Evolutionary conservation across 2,888 invertebrate species (phyloP).

Genomic region (Oligia fasciuncula): DNA sequence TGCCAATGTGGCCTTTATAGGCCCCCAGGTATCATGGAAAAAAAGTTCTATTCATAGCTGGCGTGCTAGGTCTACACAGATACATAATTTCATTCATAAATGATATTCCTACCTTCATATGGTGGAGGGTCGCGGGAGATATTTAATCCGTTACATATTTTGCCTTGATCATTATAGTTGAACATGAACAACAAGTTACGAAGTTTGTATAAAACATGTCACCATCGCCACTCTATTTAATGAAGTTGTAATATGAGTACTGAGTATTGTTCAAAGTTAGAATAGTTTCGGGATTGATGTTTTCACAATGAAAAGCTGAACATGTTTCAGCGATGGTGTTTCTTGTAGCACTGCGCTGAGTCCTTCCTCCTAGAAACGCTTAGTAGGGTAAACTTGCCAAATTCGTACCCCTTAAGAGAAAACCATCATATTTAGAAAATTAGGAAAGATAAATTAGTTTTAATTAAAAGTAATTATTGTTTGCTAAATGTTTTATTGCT

Average conservation of each 20-base stretch:
- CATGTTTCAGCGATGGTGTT: not conserved
- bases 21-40: not conserved
- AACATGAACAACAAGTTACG: not conserved
- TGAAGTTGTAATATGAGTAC: constrained; percentile 14
- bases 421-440: no score
- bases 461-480: no score
- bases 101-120: not conserved
- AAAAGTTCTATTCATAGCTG: not conserved
- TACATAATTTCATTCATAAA: constrained; percentile 1
- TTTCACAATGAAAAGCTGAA: not conserved
- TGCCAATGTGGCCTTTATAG: no score
- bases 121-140: not conserved
- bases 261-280: constrained; percentile 8
- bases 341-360: not conserved
- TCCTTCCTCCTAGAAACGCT: not conserved
- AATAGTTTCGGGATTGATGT: not conserved
- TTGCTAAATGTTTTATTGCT: no score
- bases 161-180: not conserved
- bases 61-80: no score
- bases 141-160: not conserved
- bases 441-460: no score
- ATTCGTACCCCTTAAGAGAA: no score
- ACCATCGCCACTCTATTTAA: constrained; percentile 29
- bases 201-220: constrained; percentile 10
- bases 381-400: no score